Conservation (phyloP, 2,888 invertebrate species). For the Gastracanthus pulcherrimus region DNA sequence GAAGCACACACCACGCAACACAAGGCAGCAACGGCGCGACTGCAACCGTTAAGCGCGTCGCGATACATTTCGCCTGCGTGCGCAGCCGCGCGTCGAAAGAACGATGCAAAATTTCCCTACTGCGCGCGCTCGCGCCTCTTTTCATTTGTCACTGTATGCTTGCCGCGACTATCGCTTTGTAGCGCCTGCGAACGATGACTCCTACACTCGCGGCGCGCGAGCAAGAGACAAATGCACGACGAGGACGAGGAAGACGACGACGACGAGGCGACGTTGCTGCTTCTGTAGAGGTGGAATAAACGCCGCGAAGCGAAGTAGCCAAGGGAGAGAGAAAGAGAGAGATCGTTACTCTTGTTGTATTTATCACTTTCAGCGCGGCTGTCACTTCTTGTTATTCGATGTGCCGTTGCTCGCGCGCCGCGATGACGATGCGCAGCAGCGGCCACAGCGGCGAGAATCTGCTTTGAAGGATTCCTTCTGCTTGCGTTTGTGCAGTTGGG, state of each 20-base stretch:
- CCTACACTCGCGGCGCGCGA: constrained; percentile 1
- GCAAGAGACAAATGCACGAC: no score
- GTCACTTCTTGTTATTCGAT: neutral
- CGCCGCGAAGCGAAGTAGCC: no score
- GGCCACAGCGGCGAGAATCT: no score
- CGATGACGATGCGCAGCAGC: neutral
- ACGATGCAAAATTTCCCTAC: no score
- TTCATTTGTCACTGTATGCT: neutral
- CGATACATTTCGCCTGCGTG: constrained; percentile 1
- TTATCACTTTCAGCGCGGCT: constrained; percentile 3
- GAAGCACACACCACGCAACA: no score
- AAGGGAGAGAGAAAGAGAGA: neutral
- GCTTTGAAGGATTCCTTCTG: neutral
- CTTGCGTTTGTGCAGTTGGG: no score
- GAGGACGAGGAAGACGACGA: no score
- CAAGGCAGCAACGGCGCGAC: neutral
- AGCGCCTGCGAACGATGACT: neutral
- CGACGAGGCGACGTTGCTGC: no score
- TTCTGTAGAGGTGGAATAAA: neutral
- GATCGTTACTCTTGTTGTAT: constrained; percentile 1
- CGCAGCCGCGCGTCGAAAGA: no score
- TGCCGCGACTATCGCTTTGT: no score
- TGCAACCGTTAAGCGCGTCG: neutral
- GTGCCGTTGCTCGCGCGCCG: no score
- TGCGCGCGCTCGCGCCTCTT: no score